These are phyloP conservation scores for Tenthredo distinguenda DNA, from an alignment of 2,888 invertebrate genomes.

Conservation along the genomic window DNA sequence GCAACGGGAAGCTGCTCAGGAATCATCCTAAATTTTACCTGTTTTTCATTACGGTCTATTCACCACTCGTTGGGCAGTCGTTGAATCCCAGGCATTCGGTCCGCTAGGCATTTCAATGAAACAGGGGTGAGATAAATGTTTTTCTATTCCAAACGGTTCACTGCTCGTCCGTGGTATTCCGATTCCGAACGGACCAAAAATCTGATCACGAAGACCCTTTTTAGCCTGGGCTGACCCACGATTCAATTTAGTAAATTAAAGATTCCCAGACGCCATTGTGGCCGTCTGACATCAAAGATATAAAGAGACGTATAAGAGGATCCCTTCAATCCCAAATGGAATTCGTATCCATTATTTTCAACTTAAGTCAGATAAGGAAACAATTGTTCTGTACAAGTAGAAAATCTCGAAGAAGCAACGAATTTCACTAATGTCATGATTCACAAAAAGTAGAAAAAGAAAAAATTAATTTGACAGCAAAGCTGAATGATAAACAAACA, in stretches of 20 bases:
- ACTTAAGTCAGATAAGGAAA: neutral
- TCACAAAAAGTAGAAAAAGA: too few species aligned
- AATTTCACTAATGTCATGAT: too few species aligned
- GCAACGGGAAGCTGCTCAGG: neutral
- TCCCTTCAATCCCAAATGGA: neutral
- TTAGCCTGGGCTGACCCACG: slow-evolving; percentile 10
- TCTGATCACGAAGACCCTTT: neutral
- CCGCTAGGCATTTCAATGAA: slow-evolving; percentile 25
- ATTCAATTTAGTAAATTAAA: slow-evolving; percentile 47
- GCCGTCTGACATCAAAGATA: neutral
- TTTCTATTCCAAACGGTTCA: slow-evolving; percentile 9
- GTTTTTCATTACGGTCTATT: slow-evolving; percentile 18
- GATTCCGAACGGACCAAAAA: slow-evolving; percentile 9
- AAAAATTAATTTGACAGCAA: too few species aligned
- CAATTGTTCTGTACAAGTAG: neutral
- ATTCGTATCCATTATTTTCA: neutral
- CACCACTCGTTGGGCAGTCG: neutral
- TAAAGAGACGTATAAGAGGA: neutral
- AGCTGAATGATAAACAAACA: too few species aligned
- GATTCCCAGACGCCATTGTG: slow-evolving; percentile 31
- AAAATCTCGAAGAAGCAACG: neutral
- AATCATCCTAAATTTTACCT: neutral
- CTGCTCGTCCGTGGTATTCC: neutral
- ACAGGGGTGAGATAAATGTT: slow-evolving; percentile 7
- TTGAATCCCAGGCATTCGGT: neutral